These are phyloP conservation scores for Lithophane semibrunnea DNA, from an alignment of 2,888 invertebrate species.

Conservation along the genomic window DNA sequence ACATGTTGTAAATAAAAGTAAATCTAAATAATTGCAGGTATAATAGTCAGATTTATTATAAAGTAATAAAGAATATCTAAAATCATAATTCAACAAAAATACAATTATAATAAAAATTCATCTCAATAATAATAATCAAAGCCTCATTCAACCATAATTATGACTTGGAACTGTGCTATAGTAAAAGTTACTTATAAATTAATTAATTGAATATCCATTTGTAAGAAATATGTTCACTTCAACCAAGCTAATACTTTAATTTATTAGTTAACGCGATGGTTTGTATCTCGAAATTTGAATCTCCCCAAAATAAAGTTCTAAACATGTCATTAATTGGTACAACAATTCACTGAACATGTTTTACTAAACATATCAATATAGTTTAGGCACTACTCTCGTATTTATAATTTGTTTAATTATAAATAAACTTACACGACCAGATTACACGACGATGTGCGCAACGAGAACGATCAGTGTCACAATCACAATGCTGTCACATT, in stretches of 20 bases:
- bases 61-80: conserved; percentile 51
- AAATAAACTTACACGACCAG: conserved; percentile 20
- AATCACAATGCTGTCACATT: conserved; percentile 6
- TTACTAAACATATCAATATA: conserved; percentile 33
- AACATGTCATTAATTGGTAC: conserved; percentile 26
- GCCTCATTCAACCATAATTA: conserved; percentile 50
- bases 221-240: conserved; percentile 53
- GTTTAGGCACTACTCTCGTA: conserved; percentile 26
- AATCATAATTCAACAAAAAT: conserved; percentile 56
- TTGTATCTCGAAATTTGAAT: conserved; percentile 21
- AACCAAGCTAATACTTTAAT: conserved; percentile 54
- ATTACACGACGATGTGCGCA: conserved; percentile 6
- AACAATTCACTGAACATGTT: conserved; percentile 31
- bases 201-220: conserved; percentile 47
- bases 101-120: conserved; percentile 49
- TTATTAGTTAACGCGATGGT: conserved; percentile 27
- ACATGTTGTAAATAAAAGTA: conserved; percentile 58
- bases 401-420: conserved; percentile 21
- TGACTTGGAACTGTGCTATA: conserved; percentile 47
- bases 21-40: conserved; percentile 43
- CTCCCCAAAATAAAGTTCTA: neutral
- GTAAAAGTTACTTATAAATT: conserved; percentile 48
- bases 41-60: conserved; percentile 48
- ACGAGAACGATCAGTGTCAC: conserved; percentile 7
- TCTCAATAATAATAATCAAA: conserved; percentile 54